Base-by-base conservation (phyloP, 2,113 vertebrate species). In the Oncorhynchus kisutch region DNA sequence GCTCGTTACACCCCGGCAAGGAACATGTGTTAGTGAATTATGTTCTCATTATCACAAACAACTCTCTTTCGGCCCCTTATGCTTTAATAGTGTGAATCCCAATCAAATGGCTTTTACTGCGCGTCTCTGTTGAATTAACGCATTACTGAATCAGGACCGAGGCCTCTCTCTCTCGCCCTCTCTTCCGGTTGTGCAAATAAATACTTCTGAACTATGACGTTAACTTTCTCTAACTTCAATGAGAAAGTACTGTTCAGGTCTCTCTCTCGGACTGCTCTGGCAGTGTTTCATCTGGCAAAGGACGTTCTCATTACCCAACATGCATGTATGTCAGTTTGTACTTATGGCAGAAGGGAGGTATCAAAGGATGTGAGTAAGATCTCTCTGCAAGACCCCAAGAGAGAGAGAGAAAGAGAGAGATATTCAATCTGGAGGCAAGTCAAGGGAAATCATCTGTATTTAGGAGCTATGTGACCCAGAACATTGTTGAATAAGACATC, bases 351-450 rank as follows among this genome's bases (percentile, higher is more conserved):
- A 77, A 67, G 3, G 31, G 65, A 78, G 73, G 73, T 83, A 86
- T 90, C 80, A 88, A 88, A 88, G 66, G 67, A 71, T 9, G n/a
- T 11, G 67, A 78, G 70, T 73, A 85, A 82, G 71, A 79, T 83
- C 60, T 76, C 22, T 0, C 81, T 72, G 67, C 57, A 70, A 5
- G 65, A 65, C 62, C 13, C 31, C 31, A 6, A 13, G 49, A 51
- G 49, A 51, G 49, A 51, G 49, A 51, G 49, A 51, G 1, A 51
- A 12, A 49, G 48, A 49, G 49, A 54, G 71, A 74, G 65, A 64
- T 51, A 77, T 49, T 71, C 4, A 22, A 5, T 68, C 66, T 62
- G 59, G 20, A 68, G 18, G 3, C 14, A 16, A 27, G 24, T 67
- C 65, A 16, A 67, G 59, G 66, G 27, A 75, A 83, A 84, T 84